A percentile compares a stretch with the other conserved stretches of the same genome.
phyloP scores from a whole-genome alignment of 2,113 vertebrate genomes.

The Ranitomeya variabilis region DNA sequence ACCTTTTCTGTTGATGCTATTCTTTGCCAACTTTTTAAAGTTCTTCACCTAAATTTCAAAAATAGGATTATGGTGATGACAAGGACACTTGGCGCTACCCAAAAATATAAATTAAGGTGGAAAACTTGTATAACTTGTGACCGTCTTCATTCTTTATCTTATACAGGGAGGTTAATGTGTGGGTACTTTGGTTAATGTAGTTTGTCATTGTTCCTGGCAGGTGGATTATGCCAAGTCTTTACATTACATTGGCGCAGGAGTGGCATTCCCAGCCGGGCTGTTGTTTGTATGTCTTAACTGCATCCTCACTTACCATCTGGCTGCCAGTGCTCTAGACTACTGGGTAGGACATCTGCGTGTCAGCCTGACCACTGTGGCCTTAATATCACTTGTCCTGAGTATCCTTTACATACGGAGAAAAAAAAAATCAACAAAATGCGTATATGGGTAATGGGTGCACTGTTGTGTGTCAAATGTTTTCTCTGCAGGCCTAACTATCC shows the following conservation, averaged over 20 bases:
- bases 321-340: constrained; percentile 81
- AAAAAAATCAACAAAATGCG: not conserved
- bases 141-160: not conserved
- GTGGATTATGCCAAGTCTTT: constrained; percentile 89
- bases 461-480: not conserved
- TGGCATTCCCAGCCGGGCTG: constrained; percentile 85
- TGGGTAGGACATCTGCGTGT: constrained; percentile 86
- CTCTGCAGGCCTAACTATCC: no score
- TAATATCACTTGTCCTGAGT: constrained; percentile 86
- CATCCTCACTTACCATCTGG: constrained; percentile 83
- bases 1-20: not conserved
- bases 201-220: constrained; percentile 64
- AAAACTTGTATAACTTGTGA: not conserved
- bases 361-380: constrained; percentile 78
- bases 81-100: not conserved
- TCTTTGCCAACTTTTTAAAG: not conserved
- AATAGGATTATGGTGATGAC: not conserved
- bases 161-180: not conserved
- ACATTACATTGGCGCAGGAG: constrained; percentile 86
- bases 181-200: not conserved
- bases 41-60: not conserved
- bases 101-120: not conserved
- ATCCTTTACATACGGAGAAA: constrained; percentile 73
- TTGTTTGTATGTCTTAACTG: constrained; percentile 89
- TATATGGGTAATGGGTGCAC: not conserved